Evolutionary conservation across 2,888 invertebrate species (phyloP).

Genomic region (Rotaria sp.): DNA sequence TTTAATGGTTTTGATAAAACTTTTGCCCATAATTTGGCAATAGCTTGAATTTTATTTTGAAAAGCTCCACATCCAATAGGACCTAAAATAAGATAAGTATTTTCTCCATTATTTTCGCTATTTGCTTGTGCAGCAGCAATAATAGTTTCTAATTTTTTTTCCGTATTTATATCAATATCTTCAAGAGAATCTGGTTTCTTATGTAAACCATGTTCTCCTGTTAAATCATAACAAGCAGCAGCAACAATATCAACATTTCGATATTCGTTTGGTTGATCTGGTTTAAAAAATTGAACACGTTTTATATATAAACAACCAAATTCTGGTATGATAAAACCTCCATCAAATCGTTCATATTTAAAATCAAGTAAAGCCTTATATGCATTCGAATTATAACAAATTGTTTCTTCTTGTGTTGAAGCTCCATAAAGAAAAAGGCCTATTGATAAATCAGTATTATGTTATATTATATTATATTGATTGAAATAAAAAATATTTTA

Average conservation of each 20-base stretch:
- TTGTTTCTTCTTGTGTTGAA: slow-evolving; percentile 10
- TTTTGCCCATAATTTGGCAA: background rate
- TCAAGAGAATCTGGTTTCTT: too few relatives aligned
- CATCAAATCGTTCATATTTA: background rate
- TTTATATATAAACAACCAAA: slow-evolving; percentile 4
- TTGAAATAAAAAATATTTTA: too few relatives aligned
- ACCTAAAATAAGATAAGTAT: background rate
- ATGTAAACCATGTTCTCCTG: background rate
- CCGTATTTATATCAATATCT: background rate
- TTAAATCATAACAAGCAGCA: slow-evolving; percentile 30
- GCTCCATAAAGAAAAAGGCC: background rate
- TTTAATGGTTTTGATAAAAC: background rate
- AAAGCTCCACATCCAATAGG: slow-evolving; percentile 10
- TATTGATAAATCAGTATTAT: background rate
- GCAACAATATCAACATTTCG: background rate
- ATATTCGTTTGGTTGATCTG: background rate
- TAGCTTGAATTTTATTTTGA: background rate
- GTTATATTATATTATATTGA: too few relatives aligned
- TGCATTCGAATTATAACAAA: background rate
- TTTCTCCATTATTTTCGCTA: background rate
- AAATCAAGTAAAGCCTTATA: background rate
- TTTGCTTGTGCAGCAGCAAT: background rate
- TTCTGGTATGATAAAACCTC: slow-evolving; percentile 4
- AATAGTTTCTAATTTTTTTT: background rate
- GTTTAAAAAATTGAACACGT: background rate